Evolutionary conservation across 2,888 invertebrate genomes (phyloP), one percentile per base, ranked within the genome.

Genomic region (Lacanobia oleracea): DNA sequence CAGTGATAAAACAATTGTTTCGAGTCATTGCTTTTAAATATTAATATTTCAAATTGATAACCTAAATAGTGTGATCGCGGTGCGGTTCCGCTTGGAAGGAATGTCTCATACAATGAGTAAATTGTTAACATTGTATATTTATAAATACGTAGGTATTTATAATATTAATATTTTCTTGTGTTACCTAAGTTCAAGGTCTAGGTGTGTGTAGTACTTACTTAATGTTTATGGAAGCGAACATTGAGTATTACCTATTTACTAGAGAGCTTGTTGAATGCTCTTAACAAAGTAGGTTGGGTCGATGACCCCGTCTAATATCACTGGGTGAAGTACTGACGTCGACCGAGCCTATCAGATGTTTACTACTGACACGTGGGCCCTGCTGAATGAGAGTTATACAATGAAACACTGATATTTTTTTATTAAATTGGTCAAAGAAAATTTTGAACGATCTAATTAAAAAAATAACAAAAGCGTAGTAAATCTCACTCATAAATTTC

Each of bases 231-330:
- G 37, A 63, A 53, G 33, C 48, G 6, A 50, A 63, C 8, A 60
- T 62, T 45, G 4, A 4, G 14, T 43, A 10, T 60, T 50, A 78
- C 23, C 3, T 75, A 73, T 68, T 77, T 65, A 74, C 51, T 77
- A 66, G 40, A 69, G 37, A 59, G 37, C 50, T 63, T 62, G 60
- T 63, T 62, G 60, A 60, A 50, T 62, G 67, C 57, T 72, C 57
- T 37, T 63, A 27, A 75, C 66, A 64, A 68, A 72, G 72, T 82
- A 72, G 48, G 56, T 67, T 40, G 75, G 69, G 84, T 62, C 82
- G 51, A 68, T 71, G 84, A 81, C 84, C 82, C 59, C 57, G 16
- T 72, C 84, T 81, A 83, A 83, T 83, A 83, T 82, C 82, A 53
- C 43, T 63, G 21, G 37, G 48, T 83, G 33, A 33, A 33, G 33